Percentiles rank a stretch among this genome's conserved stretches.
These are phyloP conservation scores for Leptinotarsa undecemlineata DNA, from an alignment of 1,140 invertebrate genomes.

Conservation along the genomic window DNA sequence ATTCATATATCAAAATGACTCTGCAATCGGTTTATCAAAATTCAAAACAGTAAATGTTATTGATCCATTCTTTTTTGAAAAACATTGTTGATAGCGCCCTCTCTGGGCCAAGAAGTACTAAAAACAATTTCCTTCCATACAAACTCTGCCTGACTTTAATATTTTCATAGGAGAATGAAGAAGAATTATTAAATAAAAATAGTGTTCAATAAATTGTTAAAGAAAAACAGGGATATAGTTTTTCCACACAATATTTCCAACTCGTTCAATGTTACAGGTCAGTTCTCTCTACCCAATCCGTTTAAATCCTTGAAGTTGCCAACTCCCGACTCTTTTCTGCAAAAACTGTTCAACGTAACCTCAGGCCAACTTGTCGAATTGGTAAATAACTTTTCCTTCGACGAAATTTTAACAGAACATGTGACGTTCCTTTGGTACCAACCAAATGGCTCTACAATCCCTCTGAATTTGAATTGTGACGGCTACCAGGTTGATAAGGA, in stretches of 20 bases:
- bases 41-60: too few species aligned
- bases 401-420: slow-evolving; percentile 6
- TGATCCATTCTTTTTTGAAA: too few species aligned
- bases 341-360: slow-evolving; percentile 19
- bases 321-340: slow-evolving; percentile 1
- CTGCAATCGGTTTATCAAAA: too few species aligned
- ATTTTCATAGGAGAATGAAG: too few species aligned
- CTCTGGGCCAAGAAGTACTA: too few species aligned
- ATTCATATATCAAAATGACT: too few species aligned
- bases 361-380: neutral
- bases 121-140: too few species aligned
- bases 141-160: too few species aligned
- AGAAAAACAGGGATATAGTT: too few species aligned
- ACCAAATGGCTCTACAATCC: neutral
- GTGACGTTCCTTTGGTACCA: neutral
- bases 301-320: neutral
- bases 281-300: neutral
- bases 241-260: neutral
- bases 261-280: neutral
- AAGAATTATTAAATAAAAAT: too few species aligned
- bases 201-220: too few species aligned
- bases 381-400: neutral
- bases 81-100: too few species aligned
- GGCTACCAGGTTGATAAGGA: slow-evolving; percentile 1
- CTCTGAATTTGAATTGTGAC: neutral